Percentiles rank a stretch among this genome's conserved stretches.
phyloP scores from a whole-genome alignment of 2,888 invertebrate genomes.

The Pollenia griseotomentosa region DNA sequence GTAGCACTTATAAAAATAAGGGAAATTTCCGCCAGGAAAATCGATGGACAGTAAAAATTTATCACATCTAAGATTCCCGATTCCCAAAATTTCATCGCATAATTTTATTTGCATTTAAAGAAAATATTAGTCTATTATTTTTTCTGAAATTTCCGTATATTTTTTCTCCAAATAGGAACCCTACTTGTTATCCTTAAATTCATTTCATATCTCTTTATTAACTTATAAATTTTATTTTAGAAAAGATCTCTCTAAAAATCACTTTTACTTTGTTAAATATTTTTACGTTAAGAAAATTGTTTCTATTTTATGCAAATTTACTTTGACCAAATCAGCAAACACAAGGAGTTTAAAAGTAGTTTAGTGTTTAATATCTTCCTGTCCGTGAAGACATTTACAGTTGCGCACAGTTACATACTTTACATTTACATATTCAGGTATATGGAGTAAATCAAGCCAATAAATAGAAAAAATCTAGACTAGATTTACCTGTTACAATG shows the following conservation, averaged over 20 bases:
- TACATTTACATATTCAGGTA: constrained; percentile 65
- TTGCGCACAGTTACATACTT: constrained; percentile 45
- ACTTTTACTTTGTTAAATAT: background rate
- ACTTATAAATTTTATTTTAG: background rate
- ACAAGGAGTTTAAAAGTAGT: constrained; percentile 54
- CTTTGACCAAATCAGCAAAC: background rate
- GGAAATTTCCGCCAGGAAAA: too few species aligned
- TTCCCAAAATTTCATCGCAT: too few species aligned
- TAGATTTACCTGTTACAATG: constrained; percentile 29
- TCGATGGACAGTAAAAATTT: too few species aligned
- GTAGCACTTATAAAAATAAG: too few species aligned
- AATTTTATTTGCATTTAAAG: too few species aligned
- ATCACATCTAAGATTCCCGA: too few species aligned
- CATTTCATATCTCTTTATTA: too few species aligned
- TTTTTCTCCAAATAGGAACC: too few species aligned
- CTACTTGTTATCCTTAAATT: too few species aligned
- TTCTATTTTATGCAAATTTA: constrained; percentile 12
- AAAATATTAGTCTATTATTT: too few species aligned
- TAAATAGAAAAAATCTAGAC: constrained; percentile 2
- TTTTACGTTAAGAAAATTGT: background rate
- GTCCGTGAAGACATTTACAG: constrained; percentile 12
- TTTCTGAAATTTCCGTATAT: too few species aligned
- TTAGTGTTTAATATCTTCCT: constrained; percentile 63
- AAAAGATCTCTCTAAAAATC: background rate
- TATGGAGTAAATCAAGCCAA: constrained; percentile 61